phyloP scores from a whole-genome alignment of 1,140 invertebrate genomes.

The Eupeodes corollae region DNA sequence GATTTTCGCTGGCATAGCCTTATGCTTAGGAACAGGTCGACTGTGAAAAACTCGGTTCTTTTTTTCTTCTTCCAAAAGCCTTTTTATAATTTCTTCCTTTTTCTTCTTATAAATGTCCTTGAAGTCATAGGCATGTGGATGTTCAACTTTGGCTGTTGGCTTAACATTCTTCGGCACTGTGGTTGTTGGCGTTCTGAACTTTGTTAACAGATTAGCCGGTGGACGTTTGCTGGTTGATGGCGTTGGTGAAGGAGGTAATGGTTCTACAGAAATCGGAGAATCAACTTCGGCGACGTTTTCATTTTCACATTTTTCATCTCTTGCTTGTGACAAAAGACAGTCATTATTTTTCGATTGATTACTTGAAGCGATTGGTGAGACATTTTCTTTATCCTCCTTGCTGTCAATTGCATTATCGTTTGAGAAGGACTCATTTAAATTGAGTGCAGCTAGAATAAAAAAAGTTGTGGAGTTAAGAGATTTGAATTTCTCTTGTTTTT shows the following conservation, averaged over 20 bases:
- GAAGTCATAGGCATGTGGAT: constrained; percentile 15
- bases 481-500: background rate
- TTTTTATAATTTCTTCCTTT: constrained; percentile 11
- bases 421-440: background rate
- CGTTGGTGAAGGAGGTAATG: background rate
- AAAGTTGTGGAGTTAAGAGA: background rate
- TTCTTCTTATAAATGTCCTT: constrained; percentile 18
- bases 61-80: constrained; percentile 19
- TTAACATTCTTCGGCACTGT: background rate
- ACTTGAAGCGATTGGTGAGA: background rate
- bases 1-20: constrained; percentile 14
- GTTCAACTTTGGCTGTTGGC: background rate
- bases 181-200: background rate
- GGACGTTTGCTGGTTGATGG: background rate
- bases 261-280: background rate
- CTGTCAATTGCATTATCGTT: background rate
- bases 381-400: background rate
- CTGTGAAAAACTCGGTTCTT: constrained; percentile 28
- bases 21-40: constrained; percentile 27
- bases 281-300: too few species aligned
- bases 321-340: background rate
- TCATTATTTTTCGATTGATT: background rate
- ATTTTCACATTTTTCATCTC: background rate
- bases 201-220: background rate
- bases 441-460: background rate